Percentiles rank a stretch among this genome's conserved stretches.
These are phyloP conservation scores for Tenthredo notha DNA, from an alignment of 2,888 invertebrate species.

Conservation along the genomic window DNA sequence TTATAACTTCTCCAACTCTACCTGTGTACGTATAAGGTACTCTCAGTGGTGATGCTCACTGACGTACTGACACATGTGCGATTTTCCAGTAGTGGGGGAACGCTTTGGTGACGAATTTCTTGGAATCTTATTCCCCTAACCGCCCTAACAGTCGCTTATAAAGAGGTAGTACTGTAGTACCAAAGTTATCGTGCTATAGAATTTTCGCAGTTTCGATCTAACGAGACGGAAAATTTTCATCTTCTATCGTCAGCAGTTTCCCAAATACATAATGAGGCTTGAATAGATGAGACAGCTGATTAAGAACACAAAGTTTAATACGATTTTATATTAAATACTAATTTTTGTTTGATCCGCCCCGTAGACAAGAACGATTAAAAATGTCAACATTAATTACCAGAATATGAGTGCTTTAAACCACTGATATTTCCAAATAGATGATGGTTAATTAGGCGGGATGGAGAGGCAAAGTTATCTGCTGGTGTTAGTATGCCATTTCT, in stretches of 20 bases:
- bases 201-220: background rate
- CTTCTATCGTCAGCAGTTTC: background rate
- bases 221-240: background rate
- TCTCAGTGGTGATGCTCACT: no score
- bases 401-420: conserved; percentile 76
- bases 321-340: background rate
- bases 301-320: background rate
- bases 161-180: no score
- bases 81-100: no score
- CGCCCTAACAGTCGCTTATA: no score
- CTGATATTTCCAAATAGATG: conserved; percentile 84
- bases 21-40: no score
- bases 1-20: no score
- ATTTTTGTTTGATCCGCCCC: background rate
- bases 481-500: conserved; percentile 82
- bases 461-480: conserved; percentile 85
- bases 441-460: conserved; percentile 87
- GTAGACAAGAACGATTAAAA: background rate
- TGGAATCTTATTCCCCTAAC: no score
- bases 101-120: no score
- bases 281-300: background rate
- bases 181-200: background rate
- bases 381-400: conserved; percentile 70
- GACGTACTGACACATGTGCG: no score
- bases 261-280: background rate